phyloP scores from a whole-genome alignment of 1,140 invertebrate species.

The Nephila pilipes region DNA sequence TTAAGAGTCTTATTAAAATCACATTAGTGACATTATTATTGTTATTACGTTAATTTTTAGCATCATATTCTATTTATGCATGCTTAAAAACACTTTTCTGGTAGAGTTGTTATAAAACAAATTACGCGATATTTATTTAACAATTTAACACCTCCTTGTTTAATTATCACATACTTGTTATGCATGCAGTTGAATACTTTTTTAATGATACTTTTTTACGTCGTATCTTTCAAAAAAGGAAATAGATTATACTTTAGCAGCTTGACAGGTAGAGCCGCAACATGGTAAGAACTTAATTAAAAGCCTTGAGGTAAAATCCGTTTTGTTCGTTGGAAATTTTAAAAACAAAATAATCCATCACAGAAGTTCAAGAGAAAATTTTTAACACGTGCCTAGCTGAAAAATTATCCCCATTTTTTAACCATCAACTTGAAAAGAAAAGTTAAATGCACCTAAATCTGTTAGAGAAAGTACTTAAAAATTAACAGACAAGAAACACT shows the following conservation, averaged over 20 bases:
- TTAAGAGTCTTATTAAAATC: slow-evolving; percentile 6
- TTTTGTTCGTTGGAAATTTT: not conserved
- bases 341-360: slow-evolving; percentile 11
- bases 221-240: slow-evolving; percentile 16
- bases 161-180: slow-evolving; percentile 38
- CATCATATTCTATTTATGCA: not conserved
- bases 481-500: not conserved
- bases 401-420: not conserved
- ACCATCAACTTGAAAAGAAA: not conserved
- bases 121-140: slow-evolving; percentile 42
- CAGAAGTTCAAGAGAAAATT: not conserved
- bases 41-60: not conserved
- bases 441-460: not conserved
- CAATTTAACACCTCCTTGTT: not conserved
- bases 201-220: no score
- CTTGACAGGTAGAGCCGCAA: slow-evolving; percentile 18
- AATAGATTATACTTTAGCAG: not conserved
- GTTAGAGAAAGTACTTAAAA: not conserved
- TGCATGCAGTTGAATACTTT: not conserved
- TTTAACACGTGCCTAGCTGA: not conserved
- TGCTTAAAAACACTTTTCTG: not conserved
- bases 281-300: slow-evolving; percentile 19
- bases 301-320: not conserved
- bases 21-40: not conserved
- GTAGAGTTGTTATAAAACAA: slow-evolving; percentile 33